These are phyloP conservation scores for Rhimphoctona megacephalus DNA, from an alignment of 2,888 invertebrate genomes.

Conservation along the genomic window DNA sequence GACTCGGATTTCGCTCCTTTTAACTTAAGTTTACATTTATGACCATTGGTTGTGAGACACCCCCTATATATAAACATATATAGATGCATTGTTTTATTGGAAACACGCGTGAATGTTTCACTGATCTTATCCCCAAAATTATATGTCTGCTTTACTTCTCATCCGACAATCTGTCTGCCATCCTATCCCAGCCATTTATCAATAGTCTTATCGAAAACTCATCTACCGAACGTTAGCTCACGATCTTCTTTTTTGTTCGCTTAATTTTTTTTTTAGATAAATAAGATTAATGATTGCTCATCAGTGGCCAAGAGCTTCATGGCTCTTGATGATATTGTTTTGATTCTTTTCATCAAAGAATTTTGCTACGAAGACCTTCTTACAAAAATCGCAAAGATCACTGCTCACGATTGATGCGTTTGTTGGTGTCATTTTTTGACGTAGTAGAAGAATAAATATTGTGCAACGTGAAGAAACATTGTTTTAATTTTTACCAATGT, in stretches of 20 bases:
- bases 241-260: constrained; percentile 7
- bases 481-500: neutral
- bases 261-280: neutral
- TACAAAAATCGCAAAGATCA: too few species aligned
- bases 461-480: neutral
- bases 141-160: constrained; percentile 82
- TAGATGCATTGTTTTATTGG: neutral
- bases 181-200: constrained; percentile 72
- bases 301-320: neutral
- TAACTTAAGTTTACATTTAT: neutral
- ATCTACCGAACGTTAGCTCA: constrained; percentile 74
- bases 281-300: neutral
- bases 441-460: neutral
- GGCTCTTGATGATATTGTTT: too few species aligned
- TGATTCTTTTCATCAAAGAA: too few species aligned
- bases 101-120: constrained; percentile 76
- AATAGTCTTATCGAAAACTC: constrained; percentile 77
- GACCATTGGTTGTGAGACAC: neutral
- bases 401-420: too few species aligned
- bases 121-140: constrained; percentile 84
- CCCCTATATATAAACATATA: neutral
- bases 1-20: neutral
- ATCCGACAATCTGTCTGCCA: constrained; percentile 73
- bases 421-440: neutral
- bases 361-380: too few species aligned